Conservation (phyloP, 92 coral and sea anemone species). For the Chrysogorgia sp. region DNA sequence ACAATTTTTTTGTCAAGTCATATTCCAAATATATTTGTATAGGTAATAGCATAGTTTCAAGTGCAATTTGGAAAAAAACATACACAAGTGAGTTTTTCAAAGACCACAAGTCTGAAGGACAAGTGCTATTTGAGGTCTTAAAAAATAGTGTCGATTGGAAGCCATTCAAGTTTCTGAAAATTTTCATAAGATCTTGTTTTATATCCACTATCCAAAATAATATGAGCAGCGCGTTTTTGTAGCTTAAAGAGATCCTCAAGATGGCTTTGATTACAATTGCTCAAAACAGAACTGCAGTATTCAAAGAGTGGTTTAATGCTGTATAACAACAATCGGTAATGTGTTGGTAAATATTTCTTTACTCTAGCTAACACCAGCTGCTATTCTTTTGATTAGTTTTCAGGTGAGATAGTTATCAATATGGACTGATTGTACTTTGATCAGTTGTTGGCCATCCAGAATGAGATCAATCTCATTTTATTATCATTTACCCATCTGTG, state of each 20-base stretch:
- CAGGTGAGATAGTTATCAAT: constrained; percentile 32
- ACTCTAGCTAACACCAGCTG: constrained; percentile 36
- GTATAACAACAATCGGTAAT: constrained; percentile 28
- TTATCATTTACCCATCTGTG: too few species aligned
- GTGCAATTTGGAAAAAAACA: too few species aligned
- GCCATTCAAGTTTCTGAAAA: constrained; percentile 39
- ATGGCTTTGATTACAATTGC: too few species aligned
- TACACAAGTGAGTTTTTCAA: too few species aligned
- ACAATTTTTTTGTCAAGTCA: too few species aligned
- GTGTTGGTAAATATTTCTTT: constrained; percentile 33
- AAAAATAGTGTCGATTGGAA: constrained; percentile 36
- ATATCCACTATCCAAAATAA: too few species aligned
- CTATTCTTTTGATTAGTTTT: constrained; percentile 22
- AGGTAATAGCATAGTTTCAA: too few species aligned
- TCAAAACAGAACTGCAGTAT: constrained; percentile 40
- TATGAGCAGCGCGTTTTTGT: too few species aligned
- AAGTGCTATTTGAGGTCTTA: too few species aligned
- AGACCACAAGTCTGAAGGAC: too few species aligned
- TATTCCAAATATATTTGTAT: too few species aligned
- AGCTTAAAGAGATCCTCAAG: too few species aligned
- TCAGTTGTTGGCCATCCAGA: constrained; percentile 40
- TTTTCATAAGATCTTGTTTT: constrained; percentile 26
- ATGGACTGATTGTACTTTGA: constrained; percentile 44
- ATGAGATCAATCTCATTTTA: constrained; percentile 57
- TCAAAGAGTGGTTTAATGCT: constrained; percentile 37